Conservation (phyloP, 2,888 invertebrate genomes). For the Pedicia rivosa region DNA sequence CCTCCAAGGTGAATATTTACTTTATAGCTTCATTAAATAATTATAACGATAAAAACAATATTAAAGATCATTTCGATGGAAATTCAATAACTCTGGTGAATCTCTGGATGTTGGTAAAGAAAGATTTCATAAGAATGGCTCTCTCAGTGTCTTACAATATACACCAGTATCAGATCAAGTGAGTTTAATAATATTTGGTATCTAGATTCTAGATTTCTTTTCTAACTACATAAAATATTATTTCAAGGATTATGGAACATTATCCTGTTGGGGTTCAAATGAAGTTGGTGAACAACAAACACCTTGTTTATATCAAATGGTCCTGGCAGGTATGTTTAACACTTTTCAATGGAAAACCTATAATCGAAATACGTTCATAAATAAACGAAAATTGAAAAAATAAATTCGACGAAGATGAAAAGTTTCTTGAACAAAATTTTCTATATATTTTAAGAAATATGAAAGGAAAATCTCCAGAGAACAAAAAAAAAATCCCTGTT, state of each 20-base stretch:
- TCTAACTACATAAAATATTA: not conserved
- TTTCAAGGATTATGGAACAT: slow-evolving; percentile 56
- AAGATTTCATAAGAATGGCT: slow-evolving; percentile 53
- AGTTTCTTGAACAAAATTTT: too few relatives aligned
- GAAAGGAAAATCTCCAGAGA: not conserved
- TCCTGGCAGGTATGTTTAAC: slow-evolving; percentile 49
- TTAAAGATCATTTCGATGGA: slow-evolving; percentile 61
- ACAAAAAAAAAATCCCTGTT: too few relatives aligned
- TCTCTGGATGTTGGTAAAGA: slow-evolving; percentile 57
- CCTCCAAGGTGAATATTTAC: slow-evolving; percentile 34
- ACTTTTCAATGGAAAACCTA: not conserved
- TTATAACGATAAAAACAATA: not conserved
- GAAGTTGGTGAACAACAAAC: slow-evolving; percentile 55
- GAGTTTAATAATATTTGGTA: not conserved
- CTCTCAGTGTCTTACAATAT: slow-evolving; percentile 41
- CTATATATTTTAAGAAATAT: too few relatives aligned
- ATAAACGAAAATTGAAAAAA: too few relatives aligned
- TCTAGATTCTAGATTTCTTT: not conserved
- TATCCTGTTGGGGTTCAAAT: slow-evolving; percentile 66
- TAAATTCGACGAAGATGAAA: too few relatives aligned
- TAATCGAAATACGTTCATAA: too few relatives aligned
- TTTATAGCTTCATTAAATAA: not conserved
- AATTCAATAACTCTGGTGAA: slow-evolving; percentile 77
- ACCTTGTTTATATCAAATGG: slow-evolving; percentile 68
- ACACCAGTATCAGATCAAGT: slow-evolving; percentile 34